These are phyloP conservation scores for Takifugu ocellatus DNA, from an alignment of 2,797 vertebrate species.

Conservation along the genomic window DNA sequence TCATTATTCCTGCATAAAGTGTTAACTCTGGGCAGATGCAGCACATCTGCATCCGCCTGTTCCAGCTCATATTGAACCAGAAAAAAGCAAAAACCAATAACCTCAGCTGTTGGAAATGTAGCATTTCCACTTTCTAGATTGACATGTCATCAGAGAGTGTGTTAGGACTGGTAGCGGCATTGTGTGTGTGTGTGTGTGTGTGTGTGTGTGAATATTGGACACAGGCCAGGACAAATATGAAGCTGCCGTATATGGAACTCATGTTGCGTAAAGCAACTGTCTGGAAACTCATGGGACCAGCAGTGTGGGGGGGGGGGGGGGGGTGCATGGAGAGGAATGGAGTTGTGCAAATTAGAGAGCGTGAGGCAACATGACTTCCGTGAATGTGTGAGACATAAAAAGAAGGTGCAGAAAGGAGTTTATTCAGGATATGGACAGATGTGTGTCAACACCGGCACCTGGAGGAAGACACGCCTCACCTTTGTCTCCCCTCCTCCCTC, in stretches of 20 bases:
- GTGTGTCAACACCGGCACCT: constrained; percentile 37
- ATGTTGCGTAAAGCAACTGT: constrained; percentile 72
- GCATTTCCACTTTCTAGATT: constrained; percentile 39
- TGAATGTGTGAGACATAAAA: constrained; percentile 30
- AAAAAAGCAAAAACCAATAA: constrained; percentile 14
- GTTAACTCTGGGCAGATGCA: constrained; percentile 1
- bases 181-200: constrained; percentile 20
- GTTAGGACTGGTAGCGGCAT: constrained; percentile 14
- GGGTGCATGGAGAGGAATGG: background rate
- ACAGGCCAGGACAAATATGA: constrained; percentile 75
- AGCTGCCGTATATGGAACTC: constrained; percentile 78
- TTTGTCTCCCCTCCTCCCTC: constrained; percentile 14
- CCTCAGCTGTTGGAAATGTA: constrained; percentile 48
- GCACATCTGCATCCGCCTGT: constrained; percentile 25
- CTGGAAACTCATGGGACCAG: constrained; percentile 54
- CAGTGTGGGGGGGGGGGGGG: constrained; percentile 2
- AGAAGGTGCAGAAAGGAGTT: constrained; percentile 24
- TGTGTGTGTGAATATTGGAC: constrained; percentile 65
- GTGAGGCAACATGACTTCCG: constrained; percentile 49
- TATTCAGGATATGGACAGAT: constrained; percentile 24
- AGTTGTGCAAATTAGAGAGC: constrained; percentile 6
- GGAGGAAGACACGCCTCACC: constrained; percentile 42
- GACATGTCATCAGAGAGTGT: constrained; percentile 28
- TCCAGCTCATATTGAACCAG: background rate
- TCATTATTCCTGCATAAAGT: constrained; percentile 3